phyloP scores from a whole-genome alignment of 2,888 invertebrate species.

The Mythimna vitellina region DNA sequence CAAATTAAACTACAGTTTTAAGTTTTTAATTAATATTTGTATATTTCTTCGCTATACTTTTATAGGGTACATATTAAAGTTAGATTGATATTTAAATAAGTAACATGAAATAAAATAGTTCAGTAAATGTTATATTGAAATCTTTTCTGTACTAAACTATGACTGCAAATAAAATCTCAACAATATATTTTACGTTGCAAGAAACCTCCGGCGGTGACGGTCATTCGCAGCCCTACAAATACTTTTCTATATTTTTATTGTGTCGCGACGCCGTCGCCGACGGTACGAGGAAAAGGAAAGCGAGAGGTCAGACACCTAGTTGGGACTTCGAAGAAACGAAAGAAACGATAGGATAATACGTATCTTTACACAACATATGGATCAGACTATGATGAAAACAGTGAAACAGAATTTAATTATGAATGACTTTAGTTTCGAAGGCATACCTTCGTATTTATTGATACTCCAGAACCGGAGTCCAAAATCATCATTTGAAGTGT shows the following conservation, averaged over 20 bases:
- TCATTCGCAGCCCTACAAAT: conserved; percentile 38
- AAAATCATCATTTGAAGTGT: too few relatives aligned
- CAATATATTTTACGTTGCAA: not conserved
- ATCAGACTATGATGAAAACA: not conserved
- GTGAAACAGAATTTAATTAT: not conserved
- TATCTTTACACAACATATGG: not conserved
- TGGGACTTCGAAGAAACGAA: not conserved
- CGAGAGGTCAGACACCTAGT: conserved; percentile 29
- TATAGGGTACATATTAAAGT: too few relatives aligned
- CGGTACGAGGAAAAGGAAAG: conserved; percentile 29
- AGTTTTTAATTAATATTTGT: too few relatives aligned
- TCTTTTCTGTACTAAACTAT: not conserved
- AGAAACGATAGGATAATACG: not conserved
- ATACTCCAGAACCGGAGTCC: too few relatives aligned
- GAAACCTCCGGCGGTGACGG: conserved; percentile 10
- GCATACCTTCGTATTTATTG: too few relatives aligned
- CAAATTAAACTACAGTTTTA: too few relatives aligned
- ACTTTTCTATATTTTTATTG: conserved; percentile 35
- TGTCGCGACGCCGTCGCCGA: conserved; percentile 20
- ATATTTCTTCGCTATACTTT: too few relatives aligned
- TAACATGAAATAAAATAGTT: too few relatives aligned
- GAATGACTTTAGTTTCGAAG: too few relatives aligned
- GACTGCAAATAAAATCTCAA: conserved; percentile 5
- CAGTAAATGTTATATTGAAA: too few relatives aligned
- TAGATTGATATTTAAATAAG: too few relatives aligned